Evolutionary conservation across 2,113 vertebrate species (phyloP).

Genomic region (Pungitius pungitius): DNA sequence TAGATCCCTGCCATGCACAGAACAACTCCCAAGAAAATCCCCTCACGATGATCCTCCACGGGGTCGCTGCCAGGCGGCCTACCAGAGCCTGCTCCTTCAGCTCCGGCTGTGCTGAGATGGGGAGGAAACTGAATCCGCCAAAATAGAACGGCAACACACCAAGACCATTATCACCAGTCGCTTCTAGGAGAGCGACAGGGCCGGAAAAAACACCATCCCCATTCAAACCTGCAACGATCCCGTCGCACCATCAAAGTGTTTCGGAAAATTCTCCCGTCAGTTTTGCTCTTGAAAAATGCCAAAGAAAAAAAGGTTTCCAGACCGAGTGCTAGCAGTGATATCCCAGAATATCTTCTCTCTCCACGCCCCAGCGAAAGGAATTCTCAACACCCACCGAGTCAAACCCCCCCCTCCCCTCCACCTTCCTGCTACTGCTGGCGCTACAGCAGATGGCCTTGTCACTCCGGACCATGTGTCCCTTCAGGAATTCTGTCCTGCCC

Average conservation of each 20-base stretch:
- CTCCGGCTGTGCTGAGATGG: constrained; percentile 71
- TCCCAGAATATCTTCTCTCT: constrained; percentile 83
- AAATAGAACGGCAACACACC: constrained; percentile 58
- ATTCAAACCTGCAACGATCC: constrained; percentile 41
- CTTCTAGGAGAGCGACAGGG: constrained; percentile 26
- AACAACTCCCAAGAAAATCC: constrained; percentile 64
- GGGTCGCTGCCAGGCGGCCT: constrained; percentile 64
- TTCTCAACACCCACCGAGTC: constrained; percentile 73
- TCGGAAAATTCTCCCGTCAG: constrained; percentile 40
- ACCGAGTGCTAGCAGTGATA: constrained; percentile 69
- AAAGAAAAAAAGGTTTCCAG: constrained; percentile 74
- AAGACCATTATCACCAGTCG: constrained; percentile 68
- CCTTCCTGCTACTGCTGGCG: constrained; percentile 73
- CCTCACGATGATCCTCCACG: constrained; percentile 66
- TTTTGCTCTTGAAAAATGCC: constrained; percentile 65
- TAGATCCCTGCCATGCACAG: constrained; percentile 65
- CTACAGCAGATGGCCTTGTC: constrained; percentile 85
- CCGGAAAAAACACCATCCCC: constrained; percentile 43
- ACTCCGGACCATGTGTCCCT: constrained; percentile 85
- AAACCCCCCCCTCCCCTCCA: constrained; percentile 67
- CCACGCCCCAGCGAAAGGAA: constrained; percentile 81
- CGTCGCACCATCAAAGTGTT: constrained; percentile 52
- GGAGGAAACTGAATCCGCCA: constrained; percentile 74
- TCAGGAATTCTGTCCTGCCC: constrained; percentile 82
- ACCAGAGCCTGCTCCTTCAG: constrained; percentile 75